Evolutionary conservation across 35 echinoderm and acorn worm genomes (phyloP).

Genomic region (Ptychodera flava): DNA sequence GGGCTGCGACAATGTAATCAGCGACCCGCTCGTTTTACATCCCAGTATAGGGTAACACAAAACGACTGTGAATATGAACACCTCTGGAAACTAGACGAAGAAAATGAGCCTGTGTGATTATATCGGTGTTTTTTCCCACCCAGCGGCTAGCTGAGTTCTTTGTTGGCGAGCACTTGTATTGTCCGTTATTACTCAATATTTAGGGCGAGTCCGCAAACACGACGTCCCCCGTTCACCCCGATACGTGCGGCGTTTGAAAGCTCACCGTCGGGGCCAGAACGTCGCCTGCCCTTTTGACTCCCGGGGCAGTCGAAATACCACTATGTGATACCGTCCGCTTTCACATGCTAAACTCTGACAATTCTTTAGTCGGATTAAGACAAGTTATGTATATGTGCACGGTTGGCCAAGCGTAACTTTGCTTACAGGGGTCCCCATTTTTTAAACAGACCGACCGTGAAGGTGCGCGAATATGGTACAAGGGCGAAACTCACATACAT

Average conservation of each 20-base stretch:
- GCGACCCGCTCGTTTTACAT: no score
- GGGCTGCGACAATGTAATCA: no score
- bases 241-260: neutral
- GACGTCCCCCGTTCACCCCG: no score
- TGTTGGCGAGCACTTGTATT: no score
- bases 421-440: neutral
- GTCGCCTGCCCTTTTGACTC: neutral
- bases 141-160: no score
- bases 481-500: no score
- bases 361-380: neutral
- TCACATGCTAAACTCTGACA: neutral
- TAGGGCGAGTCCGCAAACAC: neutral
- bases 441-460: neutral
- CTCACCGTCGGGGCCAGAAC: neutral
- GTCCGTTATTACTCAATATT: neutral
- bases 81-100: no score
- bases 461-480: no score
- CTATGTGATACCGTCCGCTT: neutral
- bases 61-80: no score
- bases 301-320: neutral
- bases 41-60: no score
- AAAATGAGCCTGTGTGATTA: no score
- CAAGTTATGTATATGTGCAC: neutral
- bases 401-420: neutral
- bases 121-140: no score